Evolutionary conservation across 2,797 vertebrate species (phyloP).

Genomic region (Melanotaenia nigrans): DNA sequence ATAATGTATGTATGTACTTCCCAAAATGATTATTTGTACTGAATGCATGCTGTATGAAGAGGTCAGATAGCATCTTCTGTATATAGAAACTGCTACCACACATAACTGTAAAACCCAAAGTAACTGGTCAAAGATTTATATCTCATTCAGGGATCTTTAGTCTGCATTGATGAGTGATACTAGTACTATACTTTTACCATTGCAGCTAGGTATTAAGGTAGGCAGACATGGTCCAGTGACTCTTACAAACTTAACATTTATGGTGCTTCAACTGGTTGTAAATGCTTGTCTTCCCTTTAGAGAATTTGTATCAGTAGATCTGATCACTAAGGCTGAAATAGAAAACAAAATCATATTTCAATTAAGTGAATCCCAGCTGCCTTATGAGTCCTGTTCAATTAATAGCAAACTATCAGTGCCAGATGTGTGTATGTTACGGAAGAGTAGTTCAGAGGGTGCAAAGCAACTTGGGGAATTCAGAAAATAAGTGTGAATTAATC

Average conservation of each 20-base stretch:
- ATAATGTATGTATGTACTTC: constrained; percentile 18
- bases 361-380: neutral
- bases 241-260: constrained; percentile 1
- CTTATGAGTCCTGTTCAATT: neutral
- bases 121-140: neutral
- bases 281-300: neutral
- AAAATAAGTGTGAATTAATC: constrained; percentile 70
- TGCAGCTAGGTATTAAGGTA: neutral
- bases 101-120: neutral
- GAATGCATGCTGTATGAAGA: constrained; percentile 35
- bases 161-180: constrained; percentile 8
- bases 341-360: constrained; percentile 1
- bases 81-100: neutral
- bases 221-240: neutral
- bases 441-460: constrained; percentile 66
- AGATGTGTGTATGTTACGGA: constrained; percentile 61
- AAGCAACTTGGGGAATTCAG: constrained; percentile 66
- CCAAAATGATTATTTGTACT: constrained; percentile 32
- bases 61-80: constrained; percentile 3
- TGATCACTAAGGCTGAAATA: constrained; percentile 3
- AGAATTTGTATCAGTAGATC: neutral
- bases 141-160: neutral
- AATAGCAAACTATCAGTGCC: constrained; percentile 23
- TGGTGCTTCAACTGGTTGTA: constrained; percentile 7
- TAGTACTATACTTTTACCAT: neutral